Conservation (phyloP, 2,113 vertebrate species). For the Calypte anna region DNA sequence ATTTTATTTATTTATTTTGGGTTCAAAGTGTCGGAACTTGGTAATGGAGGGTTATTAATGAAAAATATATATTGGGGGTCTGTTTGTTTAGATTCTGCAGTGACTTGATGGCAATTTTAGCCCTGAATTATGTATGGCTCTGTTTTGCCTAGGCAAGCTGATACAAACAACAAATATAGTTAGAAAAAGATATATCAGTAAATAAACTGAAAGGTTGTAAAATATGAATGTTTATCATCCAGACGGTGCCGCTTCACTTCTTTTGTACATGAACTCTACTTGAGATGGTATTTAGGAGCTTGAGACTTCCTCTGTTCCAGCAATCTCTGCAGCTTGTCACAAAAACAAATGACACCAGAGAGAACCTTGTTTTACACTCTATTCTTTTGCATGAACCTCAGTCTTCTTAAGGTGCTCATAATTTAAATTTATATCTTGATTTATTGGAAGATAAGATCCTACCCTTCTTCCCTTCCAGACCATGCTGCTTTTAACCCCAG, state of each 20-base stretch:
- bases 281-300: conserved; percentile 12
- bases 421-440: conserved; percentile 62
- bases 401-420: conserved; percentile 58
- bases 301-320: conserved; percentile 24
- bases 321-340: conserved; percentile 65
- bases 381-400: conserved; percentile 60
- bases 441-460: conserved; percentile 17
- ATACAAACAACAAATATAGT: conserved; percentile 63
- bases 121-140: conserved; percentile 66
- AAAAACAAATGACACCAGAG: conserved; percentile 6
- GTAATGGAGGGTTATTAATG: conserved; percentile 43
- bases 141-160: conserved; percentile 63
- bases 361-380: background rate
- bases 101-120: conserved; percentile 55
- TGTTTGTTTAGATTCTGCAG: conserved; percentile 33
- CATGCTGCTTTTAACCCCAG: background rate
- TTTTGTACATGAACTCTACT: conserved; percentile 47
- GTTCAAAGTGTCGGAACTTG: background rate
- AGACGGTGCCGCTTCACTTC: conserved; percentile 1
- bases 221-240: conserved; percentile 43
- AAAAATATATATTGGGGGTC: conserved; percentile 45
- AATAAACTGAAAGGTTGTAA: conserved; percentile 65
- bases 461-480: background rate
- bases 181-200: conserved; percentile 59
- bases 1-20: conserved; percentile 34